phyloP scores from a whole-genome alignment of 1,140 invertebrate species.

The Zaprionus ornatus region DNA sequence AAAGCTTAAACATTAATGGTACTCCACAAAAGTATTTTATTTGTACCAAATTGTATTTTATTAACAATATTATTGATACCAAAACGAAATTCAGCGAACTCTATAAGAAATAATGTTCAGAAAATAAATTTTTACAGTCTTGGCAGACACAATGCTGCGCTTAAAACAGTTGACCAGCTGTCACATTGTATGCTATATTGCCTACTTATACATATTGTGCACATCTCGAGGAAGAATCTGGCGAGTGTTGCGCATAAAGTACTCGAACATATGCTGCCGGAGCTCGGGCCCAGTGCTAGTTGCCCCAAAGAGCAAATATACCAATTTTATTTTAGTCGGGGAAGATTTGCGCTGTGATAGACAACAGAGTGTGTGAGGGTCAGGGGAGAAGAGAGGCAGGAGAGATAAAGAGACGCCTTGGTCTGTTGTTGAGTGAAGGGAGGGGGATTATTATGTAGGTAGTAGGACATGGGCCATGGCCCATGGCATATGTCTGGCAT shows the following conservation, averaged over 20 bases:
- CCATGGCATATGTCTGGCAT: constrained; percentile 75
- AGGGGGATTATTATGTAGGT: constrained; percentile 35
- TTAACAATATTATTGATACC: neutral
- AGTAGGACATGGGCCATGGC: constrained; percentile 39
- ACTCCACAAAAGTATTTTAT: too few species aligned
- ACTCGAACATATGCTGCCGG: constrained; percentile 33
- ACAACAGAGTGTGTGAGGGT: neutral
- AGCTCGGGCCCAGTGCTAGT: neutral
- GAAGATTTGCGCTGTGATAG: constrained; percentile 61
- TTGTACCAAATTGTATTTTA: neutral
- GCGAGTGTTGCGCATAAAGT: constrained; percentile 15
- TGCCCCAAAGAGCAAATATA: constrained; percentile 66
- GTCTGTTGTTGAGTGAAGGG: constrained; percentile 13
- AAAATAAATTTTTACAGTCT: neutral
- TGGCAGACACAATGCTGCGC: neutral
- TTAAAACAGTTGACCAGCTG: constrained; percentile 34
- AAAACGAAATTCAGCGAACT: neutral
- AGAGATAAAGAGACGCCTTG: neutral
- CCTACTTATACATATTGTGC: constrained; percentile 48
- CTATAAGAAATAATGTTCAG: neutral
- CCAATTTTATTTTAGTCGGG: constrained; percentile 58
- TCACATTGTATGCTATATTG: constrained; percentile 32
- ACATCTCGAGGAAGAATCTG: constrained; percentile 49
- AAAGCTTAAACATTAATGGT: neutral
- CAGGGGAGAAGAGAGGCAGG: neutral